Base-by-base conservation (phyloP, 2,888 invertebrate genomes). In the Mactromeris polynyma region DNA sequence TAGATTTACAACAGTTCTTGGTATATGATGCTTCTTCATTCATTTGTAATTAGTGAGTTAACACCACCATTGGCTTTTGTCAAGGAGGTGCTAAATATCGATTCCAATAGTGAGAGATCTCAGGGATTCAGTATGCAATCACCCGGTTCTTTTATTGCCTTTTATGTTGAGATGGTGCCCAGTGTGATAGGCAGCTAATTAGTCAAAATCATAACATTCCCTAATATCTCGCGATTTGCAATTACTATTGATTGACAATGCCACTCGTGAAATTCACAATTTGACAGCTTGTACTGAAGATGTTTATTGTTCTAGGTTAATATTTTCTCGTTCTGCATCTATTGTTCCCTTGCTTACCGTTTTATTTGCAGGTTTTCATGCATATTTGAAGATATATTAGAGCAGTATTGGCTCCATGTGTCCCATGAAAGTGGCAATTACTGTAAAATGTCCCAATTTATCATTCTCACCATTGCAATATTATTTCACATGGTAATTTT, bases 131-230 rank as follows among this genome's bases (percentile, higher is more conserved):
- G 73, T 73, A 11, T 7, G 73, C 73, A 73, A 73, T 73, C 73
- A 73, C 17, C n/a, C 14, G 33, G 4, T 73, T 19, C 26, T 4
- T n/a, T 73, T 73, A 73, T 73, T 73, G 73, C 36, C 36, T 33
- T 73, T 58, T 33, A 14, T 33, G 33, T 33, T 73, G 73, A 17
- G 73, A 36, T 73, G 17, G n/a, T 33, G 4, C 33, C n/a, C 33
- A 17, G 73, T 33, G 73, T 73, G 73, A 73, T 73, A 33, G 73
- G 73, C 73, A 73, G 73, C 14, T 73, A 73, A 73, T 73, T 73
- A 73, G 73, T 73, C 17, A 73, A 73, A 17, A 73, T 73, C 73
- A 73, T 73, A 73, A 36, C 36, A 19, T 33, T 73, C 33, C 17
- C 36, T 33, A 73, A 73, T 73, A 73, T 73, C 73, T 33, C 19